phyloP scores from a whole-genome alignment of 2,888 invertebrate genomes.

The Hydrotaea diabolus region DNA sequence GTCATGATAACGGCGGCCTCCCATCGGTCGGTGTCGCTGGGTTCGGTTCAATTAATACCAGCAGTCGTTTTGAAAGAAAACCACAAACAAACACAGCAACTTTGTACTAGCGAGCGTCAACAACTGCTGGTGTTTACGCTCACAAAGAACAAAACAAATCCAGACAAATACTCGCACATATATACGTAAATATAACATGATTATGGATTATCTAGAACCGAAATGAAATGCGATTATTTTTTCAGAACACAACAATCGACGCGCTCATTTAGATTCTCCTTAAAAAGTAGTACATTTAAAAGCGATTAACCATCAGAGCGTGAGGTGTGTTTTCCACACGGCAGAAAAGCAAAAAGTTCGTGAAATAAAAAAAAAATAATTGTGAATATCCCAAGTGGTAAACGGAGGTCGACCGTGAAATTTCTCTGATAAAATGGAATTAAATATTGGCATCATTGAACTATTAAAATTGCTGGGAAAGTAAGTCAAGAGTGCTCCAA shows the following conservation, averaged over 20 bases:
- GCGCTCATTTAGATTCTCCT: neutral
- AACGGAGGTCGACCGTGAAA: neutral
- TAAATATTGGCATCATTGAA: slow-evolving; percentile 39
- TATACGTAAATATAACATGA: slow-evolving; percentile 6
- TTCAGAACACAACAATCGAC: too few species aligned
- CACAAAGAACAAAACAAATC: slow-evolving; percentile 27
- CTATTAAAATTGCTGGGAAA: slow-evolving; percentile 56
- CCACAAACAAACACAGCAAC: neutral
- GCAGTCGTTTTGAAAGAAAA: neutral
- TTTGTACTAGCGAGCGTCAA: neutral
- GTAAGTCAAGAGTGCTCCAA: slow-evolving; percentile 50
- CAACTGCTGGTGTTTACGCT: neutral
- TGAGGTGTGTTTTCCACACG: slow-evolving; percentile 37
- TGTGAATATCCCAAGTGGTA: neutral
- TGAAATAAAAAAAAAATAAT: slow-evolving; percentile 7
- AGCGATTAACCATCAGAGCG: slow-evolving; percentile 27
- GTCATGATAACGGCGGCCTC: neutral
- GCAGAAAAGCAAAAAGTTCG: neutral
- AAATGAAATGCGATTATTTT: neutral
- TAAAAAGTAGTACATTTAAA: slow-evolving; percentile 42
- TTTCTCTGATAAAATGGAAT: slow-evolving; percentile 57
- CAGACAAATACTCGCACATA: neutral
- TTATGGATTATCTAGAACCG: slow-evolving; percentile 32
- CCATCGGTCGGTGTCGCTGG: neutral
- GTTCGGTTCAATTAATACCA: neutral